A percentile compares a stretch with the other conserved stretches of the same genome.
Conservation (phyloP, 2,113 vertebrate species). For the Craseonycteris thonglongyai region DNA sequence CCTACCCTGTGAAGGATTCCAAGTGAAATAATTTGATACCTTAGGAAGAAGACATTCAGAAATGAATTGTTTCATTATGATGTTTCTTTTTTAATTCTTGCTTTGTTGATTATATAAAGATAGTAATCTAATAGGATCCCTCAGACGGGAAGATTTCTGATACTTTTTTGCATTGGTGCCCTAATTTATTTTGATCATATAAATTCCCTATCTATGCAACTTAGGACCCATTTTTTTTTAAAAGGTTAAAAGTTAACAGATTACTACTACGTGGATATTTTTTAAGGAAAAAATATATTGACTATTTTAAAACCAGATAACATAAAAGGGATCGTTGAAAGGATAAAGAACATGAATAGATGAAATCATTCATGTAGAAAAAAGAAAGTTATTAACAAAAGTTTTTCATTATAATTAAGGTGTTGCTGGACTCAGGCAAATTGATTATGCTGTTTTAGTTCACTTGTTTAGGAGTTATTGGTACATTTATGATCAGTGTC, state of each 20-base stretch:
- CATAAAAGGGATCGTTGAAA: not conserved
- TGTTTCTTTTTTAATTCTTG: not conserved
- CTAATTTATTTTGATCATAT: not conserved
- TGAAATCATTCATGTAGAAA: not conserved
- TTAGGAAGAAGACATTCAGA: not conserved
- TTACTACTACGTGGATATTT: not conserved
- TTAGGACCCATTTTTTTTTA: not conserved
- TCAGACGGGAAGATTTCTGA: not conserved
- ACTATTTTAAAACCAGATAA: not conserved
- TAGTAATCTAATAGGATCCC: not conserved
- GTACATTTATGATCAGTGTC: not conserved
- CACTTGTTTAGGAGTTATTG: not conserved
- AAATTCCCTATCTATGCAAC: not conserved
- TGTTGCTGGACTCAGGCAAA: not conserved
- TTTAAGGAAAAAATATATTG: not conserved
- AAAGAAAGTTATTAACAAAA: conserved; percentile 1
- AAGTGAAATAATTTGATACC: not conserved
- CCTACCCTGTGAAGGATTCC: not conserved
- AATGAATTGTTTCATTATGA: not conserved
- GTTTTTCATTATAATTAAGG: not conserved
- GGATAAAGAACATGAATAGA: not conserved
- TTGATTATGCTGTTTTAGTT: not conserved
- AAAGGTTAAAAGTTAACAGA: not conserved
- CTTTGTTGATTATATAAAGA: not conserved
- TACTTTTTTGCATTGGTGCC: not conserved